Conservation (phyloP, 1,140 invertebrate species). For the Elysia chlorotica region DNA sequence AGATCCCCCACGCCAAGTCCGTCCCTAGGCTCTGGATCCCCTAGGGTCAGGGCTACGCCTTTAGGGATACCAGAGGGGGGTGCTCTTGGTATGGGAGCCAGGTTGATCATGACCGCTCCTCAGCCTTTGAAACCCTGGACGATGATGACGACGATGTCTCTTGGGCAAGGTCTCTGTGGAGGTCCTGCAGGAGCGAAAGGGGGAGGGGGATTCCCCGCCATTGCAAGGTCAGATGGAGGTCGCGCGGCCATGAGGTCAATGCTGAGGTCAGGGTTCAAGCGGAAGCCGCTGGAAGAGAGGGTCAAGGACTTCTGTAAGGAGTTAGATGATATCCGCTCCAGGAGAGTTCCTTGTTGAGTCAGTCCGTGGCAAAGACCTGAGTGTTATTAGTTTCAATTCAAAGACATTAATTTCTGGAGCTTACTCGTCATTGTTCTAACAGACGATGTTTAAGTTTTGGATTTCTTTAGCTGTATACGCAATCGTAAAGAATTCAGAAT, state of each 20-base stretch:
- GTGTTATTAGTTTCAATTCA: no score
- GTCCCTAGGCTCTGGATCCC: neutral
- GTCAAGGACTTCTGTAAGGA: conserved; percentile 1
- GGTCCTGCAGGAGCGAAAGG: no score
- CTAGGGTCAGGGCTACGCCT: neutral
- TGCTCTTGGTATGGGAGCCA: neutral
- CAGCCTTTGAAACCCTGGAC: neutral
- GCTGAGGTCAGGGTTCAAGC: neutral
- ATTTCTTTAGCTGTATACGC: no score
- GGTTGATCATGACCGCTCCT: neutral
- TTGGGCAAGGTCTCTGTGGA: no score
- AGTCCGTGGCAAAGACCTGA: neutral
- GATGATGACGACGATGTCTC: neutral
- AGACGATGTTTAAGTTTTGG: no score
- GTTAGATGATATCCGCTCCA: neutral
- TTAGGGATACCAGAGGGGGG: neutral
- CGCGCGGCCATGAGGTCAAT: neutral
- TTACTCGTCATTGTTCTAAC: no score
- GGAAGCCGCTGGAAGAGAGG: neutral
- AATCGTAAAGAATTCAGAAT: no score
- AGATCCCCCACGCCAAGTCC: neutral
- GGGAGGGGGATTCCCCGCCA: no score
- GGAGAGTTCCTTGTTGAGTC: neutral
- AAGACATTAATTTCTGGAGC: no score
- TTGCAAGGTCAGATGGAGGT: neutral